Evolutionary conservation across 2,797 vertebrate genomes (phyloP).

Genomic region (Myripristis murdjan): DNA sequence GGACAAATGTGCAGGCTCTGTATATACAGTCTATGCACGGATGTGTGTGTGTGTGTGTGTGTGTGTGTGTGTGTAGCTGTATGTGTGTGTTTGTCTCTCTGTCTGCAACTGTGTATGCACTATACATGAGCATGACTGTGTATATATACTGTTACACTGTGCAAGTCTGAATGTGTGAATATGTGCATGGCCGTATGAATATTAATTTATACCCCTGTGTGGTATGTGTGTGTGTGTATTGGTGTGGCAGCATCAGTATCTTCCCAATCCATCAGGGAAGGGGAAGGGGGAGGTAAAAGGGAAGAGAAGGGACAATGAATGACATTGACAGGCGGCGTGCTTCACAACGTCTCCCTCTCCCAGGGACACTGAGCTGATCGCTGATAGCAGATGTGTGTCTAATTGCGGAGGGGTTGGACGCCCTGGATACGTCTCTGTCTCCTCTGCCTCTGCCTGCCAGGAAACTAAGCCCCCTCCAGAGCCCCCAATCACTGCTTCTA

Average conservation of each 20-base stretch:
- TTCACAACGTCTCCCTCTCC: slow-evolving; percentile 59
- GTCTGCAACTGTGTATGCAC: too few species aligned
- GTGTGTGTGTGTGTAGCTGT: not conserved
- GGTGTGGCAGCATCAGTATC: slow-evolving; percentile 49
- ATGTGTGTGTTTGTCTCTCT: not conserved
- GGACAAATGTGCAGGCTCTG: too few species aligned
- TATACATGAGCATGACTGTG: slow-evolving; percentile 1
- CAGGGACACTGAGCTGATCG: slow-evolving; percentile 74
- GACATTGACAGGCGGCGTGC: slow-evolving; percentile 78
- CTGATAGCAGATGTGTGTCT: slow-evolving; percentile 84
- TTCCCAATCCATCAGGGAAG: slow-evolving; percentile 46
- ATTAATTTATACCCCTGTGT: not conserved
- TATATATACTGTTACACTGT: too few species aligned
- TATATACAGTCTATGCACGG: too few species aligned
- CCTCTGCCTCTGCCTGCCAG: slow-evolving; percentile 72
- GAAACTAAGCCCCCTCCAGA: slow-evolving; percentile 75
- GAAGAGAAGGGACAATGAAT: slow-evolving; percentile 76
- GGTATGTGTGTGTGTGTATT: not conserved
- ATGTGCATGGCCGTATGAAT: slow-evolving; percentile 8
- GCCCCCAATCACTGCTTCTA: slow-evolving; percentile 78
- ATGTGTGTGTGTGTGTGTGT: not conserved
- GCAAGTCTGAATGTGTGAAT: slow-evolving; percentile 23
- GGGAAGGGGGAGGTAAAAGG: slow-evolving; percentile 22
- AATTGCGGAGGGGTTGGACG: slow-evolving; percentile 74
- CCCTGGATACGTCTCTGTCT: slow-evolving; percentile 74